phyloP scores from a whole-genome alignment of 2,888 invertebrate species.

The Nomada fabriciana region DNA sequence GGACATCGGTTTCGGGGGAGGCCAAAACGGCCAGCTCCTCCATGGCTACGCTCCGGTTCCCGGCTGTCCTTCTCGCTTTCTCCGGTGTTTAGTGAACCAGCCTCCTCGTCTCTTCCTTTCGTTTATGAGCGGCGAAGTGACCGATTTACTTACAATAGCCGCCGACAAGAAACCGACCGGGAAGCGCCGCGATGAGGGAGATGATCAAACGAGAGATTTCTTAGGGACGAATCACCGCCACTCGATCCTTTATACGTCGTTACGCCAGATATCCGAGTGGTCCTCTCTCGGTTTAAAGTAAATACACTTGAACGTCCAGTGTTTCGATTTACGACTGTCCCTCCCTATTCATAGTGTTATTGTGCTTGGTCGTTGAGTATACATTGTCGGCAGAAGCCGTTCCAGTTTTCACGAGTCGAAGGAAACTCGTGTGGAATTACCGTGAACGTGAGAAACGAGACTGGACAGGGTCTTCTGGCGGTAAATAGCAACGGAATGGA shows the following conservation, averaged over 20 bases:
- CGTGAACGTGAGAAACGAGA: constrained; percentile 54
- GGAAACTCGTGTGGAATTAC: constrained; percentile 10
- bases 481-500: constrained; percentile 56
- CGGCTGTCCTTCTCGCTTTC: constrained; percentile 51
- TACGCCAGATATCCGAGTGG: constrained; percentile 15
- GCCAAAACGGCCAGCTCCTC: constrained; percentile 72
- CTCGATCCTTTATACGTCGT: constrained; percentile 58
- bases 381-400: constrained; percentile 23
- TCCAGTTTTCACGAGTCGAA: constrained; percentile 30
- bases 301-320: constrained; percentile 17
- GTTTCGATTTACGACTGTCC: constrained; percentile 44
- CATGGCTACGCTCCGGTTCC: constrained; percentile 34
- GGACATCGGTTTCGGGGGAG: constrained; percentile 80
- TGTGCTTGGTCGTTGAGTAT: neutral
- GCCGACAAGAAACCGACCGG: constrained; percentile 66
- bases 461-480: constrained; percentile 25
- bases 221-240: constrained; percentile 39
- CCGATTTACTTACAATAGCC: constrained; percentile 82
- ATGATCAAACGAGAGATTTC: constrained; percentile 61
- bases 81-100: constrained; percentile 2
- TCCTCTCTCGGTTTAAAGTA: constrained; percentile 40
- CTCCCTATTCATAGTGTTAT: constrained; percentile 15
- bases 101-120: constrained; percentile 67
- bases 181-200: constrained; percentile 37
- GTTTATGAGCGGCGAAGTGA: constrained; percentile 80